These are phyloP conservation scores for Choristoneura rosaceana DNA, from an alignment of 2,888 invertebrate genomes.

Conservation along the genomic window DNA sequence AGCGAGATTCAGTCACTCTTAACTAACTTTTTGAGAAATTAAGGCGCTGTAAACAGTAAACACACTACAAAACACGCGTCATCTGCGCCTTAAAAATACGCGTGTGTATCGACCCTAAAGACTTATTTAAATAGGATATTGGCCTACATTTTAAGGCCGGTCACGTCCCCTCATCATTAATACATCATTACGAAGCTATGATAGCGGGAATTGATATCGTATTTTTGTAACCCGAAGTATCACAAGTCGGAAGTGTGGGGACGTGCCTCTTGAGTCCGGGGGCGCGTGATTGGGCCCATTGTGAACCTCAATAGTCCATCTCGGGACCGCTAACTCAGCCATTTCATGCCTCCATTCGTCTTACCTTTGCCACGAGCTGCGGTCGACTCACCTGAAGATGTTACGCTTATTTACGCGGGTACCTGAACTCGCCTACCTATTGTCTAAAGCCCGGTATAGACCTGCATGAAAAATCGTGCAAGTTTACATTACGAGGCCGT, in stretches of 20 bases:
- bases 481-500: no score
- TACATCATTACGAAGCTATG: constrained; percentile 34
- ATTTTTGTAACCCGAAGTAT: constrained; percentile 40
- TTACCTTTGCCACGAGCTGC: constrained; percentile 39
- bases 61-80: neutral
- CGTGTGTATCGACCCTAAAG: no score
- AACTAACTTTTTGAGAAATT: no score
- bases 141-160: constrained; percentile 20
- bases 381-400: constrained; percentile 19
- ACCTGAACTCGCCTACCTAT: neutral
- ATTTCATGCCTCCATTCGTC: constrained; percentile 54
- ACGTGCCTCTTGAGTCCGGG: constrained; percentile 74
- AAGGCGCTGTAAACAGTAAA: neutral
- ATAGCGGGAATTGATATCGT: constrained; percentile 33
- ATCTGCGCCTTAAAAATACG: neutral
- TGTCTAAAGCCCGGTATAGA: no score
- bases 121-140: constrained; percentile 13
- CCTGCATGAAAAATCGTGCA: no score
- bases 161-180: constrained; percentile 31
- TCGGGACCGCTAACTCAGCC: constrained; percentile 68
- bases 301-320: constrained; percentile 75
- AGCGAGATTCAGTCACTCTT: no score
- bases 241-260: constrained; percentile 66
- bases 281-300: constrained; percentile 79
- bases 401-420: constrained; percentile 4